Percentiles rank a stretch among this genome's conserved stretches.
Evolutionary conservation across 2,113 vertebrate species (phyloP).

Genomic region (Syngnathus floridae): DNA sequence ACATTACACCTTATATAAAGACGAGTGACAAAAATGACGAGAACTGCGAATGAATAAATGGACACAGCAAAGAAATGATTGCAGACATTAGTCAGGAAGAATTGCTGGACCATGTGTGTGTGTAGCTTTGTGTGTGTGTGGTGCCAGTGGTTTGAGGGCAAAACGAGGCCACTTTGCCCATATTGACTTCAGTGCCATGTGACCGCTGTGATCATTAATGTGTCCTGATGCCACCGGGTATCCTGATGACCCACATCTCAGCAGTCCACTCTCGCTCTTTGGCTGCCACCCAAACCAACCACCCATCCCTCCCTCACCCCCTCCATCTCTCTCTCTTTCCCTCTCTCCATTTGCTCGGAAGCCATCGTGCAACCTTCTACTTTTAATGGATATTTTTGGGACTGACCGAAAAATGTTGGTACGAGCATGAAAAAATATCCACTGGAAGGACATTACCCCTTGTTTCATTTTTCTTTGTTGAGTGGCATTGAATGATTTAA

Average conservation of each 20-base stretch:
- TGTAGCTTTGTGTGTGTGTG: slow-evolving; percentile 16
- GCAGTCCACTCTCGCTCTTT: slow-evolving; percentile 59
- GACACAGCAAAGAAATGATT: slow-evolving; percentile 25
- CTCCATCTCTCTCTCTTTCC: slow-evolving; percentile 7
- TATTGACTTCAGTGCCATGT: slow-evolving; percentile 67
- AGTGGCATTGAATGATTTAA: neutral
- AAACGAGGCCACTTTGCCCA: slow-evolving; percentile 60
- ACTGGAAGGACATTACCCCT: neutral
- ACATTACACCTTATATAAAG: neutral
- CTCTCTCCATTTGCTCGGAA: slow-evolving; percentile 8
- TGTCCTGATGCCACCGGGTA: slow-evolving; percentile 67
- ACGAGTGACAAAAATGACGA: neutral
- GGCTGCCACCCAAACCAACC: slow-evolving; percentile 50
- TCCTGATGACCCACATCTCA: slow-evolving; percentile 71
- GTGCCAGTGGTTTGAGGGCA: slow-evolving; percentile 28
- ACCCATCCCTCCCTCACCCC: slow-evolving; percentile 11
- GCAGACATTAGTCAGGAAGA: slow-evolving; percentile 16
- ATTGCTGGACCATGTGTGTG: neutral
- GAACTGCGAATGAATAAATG: neutral
- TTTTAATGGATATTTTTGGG: neutral
- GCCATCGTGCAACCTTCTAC: slow-evolving; percentile 15
- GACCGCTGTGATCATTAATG: slow-evolving; percentile 65
- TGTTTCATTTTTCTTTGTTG: neutral
- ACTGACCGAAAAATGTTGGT: neutral
- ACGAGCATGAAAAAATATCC: neutral